These are phyloP conservation scores for Strongylocentrotus purpuratus DNA, from an alignment of 35 echinoderm and acorn worm genomes.

Conservation along the genomic window DNA sequence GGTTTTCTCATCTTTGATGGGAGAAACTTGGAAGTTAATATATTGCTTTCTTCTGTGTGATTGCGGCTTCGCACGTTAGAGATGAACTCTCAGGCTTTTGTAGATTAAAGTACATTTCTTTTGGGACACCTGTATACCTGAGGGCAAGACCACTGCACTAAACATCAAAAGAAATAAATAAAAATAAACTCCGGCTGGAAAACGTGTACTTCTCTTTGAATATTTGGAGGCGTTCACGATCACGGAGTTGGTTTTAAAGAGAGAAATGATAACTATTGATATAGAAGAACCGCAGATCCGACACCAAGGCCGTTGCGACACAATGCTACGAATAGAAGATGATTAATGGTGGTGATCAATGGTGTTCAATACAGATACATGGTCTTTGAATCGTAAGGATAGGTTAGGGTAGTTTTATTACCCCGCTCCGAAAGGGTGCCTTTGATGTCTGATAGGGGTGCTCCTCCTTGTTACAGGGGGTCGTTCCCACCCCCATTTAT, in stretches of 20 bases:
- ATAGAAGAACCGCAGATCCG: neutral
- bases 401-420: neutral
- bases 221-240: neutral
- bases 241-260: neutral
- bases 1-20: neutral
- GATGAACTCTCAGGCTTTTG: neutral
- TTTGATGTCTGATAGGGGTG: neutral
- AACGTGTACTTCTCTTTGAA: neutral
- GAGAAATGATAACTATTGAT: slow-evolving; percentile 5
- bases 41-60: neutral
- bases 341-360: neutral
- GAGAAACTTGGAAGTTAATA: neutral
- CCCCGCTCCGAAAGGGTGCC: neutral
- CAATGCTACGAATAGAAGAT: neutral
- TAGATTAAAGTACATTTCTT: neutral
- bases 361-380: neutral
- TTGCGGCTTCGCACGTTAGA: neutral
- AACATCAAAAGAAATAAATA: neutral
- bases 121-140: neutral
- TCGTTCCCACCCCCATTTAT: neutral
- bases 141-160: neutral
- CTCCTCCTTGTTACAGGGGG: neutral
- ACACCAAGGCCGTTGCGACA: neutral
- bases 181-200: neutral
- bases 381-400: neutral